These are phyloP conservation scores for Nasonovia ribisnigri DNA, from an alignment of 2,888 invertebrate species.

Conservation along the genomic window DNA sequence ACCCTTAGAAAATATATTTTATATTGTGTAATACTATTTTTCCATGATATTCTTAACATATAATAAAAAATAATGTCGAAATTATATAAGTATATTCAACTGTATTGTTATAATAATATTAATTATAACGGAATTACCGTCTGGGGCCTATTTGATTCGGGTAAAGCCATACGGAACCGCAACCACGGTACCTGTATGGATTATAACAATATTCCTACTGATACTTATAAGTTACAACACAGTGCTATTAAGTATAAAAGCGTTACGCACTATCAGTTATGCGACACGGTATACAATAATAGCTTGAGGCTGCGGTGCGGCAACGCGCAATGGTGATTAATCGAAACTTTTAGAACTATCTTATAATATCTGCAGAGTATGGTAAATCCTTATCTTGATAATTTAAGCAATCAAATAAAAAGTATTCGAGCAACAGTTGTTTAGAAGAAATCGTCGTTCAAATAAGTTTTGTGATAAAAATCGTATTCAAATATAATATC, in stretches of 20 bases:
- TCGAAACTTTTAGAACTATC: not conserved
- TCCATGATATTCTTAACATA: not conserved
- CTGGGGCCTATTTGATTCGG: not conserved
- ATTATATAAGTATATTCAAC: not conserved
- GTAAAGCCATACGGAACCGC: conserved; percentile 3
- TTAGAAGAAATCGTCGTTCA: not conserved
- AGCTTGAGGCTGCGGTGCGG: not conserved
- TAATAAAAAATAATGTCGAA: not conserved
- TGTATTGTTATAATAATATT: not conserved
- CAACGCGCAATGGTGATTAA: not conserved
- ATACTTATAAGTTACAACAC: not conserved
- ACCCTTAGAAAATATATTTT: not conserved
- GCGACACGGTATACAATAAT: not conserved
- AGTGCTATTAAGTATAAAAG: not conserved
- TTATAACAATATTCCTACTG: not conserved
- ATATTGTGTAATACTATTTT: not conserved
- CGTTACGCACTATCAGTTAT: not conserved
- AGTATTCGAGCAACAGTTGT: not conserved
- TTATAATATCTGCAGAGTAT: not conserved
- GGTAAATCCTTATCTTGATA: not conserved
- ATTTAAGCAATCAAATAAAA: not conserved
- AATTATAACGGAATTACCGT: conserved; percentile 15
- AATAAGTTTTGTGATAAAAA: not conserved
- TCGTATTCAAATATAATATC: not conserved
- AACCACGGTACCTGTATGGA: not conserved